Evolutionary conservation across 2,113 vertebrate genomes (phyloP), one percentile per base, ranked within the genome.

Genomic region (Xiphophorus hellerii): DNA sequence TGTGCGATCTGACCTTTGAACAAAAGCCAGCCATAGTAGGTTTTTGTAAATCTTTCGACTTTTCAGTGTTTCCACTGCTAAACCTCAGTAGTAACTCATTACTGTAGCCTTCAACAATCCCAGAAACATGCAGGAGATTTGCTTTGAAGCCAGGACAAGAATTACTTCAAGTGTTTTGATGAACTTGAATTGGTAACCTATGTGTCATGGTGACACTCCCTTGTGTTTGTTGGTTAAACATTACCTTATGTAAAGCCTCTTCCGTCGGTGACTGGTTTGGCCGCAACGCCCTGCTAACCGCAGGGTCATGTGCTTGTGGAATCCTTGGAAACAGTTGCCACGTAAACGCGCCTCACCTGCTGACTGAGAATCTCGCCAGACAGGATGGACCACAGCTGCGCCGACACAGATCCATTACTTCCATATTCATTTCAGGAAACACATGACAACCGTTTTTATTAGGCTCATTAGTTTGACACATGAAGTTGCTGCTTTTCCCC

Each of bases 151-250:
- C 74, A 31, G 81, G 54, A 25, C 30, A 76, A 71, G 33, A 85
- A 70, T 84, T 80, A 86, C 77, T 78, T 71, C 61, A 25, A 73
- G 73, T 80, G 71, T 73, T 82, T 42, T 64, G 70, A 77, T 90
- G 77, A 91, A 86, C 75, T 69, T 84, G 64, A 86, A 80, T 78
- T 69, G 30, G 64, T 85, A 82, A 87, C 73, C 66, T 72, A 31
- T 93, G 90, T 92, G 89, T 92, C 91, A 93, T 89, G 42, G 87
- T 10, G 81, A 90, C 91, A 90, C 92, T 88, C 91, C 93, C 80
- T 71, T 31, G 81, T 94, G 90, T 93, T 91, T 93, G 89, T 78
- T 66, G 83, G 89, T 89, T 90, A 93, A 93, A 94, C 92, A 94
- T 92, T 91, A 93, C 81, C 89, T 89, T 87, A 84, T 87, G 89